A percentile compares a stretch with the other conserved stretches of the same genome.
Evolutionary conservation across 2,113 vertebrate species (phyloP).

Genomic region (Lamprologus ornatipinnis): DNA sequence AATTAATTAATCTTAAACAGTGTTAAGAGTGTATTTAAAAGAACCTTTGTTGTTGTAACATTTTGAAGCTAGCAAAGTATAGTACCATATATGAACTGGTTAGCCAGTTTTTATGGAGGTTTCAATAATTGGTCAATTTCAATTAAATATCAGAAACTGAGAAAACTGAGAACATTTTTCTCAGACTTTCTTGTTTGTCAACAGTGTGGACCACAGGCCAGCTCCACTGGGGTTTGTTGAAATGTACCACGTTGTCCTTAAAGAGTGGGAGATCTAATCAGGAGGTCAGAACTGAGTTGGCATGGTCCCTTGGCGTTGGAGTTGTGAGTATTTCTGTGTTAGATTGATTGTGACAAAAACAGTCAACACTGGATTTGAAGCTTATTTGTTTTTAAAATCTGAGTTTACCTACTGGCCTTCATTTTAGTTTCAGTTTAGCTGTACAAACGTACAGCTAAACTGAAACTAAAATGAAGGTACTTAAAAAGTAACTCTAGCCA

Average conservation of each 20-base stretch:
- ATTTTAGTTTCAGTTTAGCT: background rate
- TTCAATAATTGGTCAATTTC: background rate
- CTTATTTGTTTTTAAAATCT: background rate
- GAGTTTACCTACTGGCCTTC: background rate
- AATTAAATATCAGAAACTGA: background rate
- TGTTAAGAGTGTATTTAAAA: background rate
- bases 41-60: background rate
- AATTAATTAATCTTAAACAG: background rate
- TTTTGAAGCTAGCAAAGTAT: background rate
- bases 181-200: background rate
- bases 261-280: background rate
- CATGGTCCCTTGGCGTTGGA: background rate
- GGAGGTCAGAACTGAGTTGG: background rate
- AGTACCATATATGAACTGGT: background rate
- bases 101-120: background rate
- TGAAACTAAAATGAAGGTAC: background rate
- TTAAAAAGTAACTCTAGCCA: background rate
- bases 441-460: background rate
- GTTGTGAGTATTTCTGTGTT: rapidly evolving
- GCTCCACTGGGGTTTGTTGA: background rate
- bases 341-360: background rate
- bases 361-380: background rate
- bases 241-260: background rate
- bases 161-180: background rate
- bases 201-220: background rate